These are phyloP conservation scores for Dorcus hopei DNA, from an alignment of 2,888 invertebrate genomes.

Conservation along the genomic window DNA sequence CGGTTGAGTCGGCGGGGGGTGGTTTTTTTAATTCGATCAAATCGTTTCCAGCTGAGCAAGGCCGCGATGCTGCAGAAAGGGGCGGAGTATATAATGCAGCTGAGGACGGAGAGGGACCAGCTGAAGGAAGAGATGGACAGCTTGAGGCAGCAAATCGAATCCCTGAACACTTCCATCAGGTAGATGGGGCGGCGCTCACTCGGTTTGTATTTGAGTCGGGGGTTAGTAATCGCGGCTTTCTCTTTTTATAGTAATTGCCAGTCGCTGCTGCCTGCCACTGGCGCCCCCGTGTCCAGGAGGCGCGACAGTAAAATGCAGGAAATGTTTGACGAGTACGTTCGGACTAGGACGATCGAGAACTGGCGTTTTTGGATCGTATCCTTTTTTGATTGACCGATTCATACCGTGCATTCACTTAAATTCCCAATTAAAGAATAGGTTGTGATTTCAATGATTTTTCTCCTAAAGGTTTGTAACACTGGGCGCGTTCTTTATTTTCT, in stretches of 20 bases:
- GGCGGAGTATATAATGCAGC: conserved; percentile 89
- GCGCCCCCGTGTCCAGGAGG: conserved; percentile 88
- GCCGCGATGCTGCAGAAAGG: conserved; percentile 96
- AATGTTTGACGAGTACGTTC: conserved; percentile 90
- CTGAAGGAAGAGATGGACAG: conserved; percentile 88
- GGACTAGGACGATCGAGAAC: conserved; percentile 79
- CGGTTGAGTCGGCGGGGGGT: neutral
- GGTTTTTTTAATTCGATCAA: neutral
- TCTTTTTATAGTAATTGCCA: conserved; percentile 78
- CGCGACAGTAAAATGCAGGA: conserved; percentile 88
- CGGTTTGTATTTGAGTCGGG: neutral
- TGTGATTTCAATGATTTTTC: too few relatives aligned
- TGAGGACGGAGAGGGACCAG: conserved; percentile 80
- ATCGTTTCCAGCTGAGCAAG: conserved; percentile 71
- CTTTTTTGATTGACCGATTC: conserved; percentile 48
- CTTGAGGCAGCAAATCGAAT: conserved; percentile 84
- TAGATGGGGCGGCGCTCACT: conserved; percentile 43
- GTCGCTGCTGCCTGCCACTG: conserved; percentile 90
- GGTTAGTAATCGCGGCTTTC: neutral
- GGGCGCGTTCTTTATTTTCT: too few relatives aligned
- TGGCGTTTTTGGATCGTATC: conserved; percentile 99
- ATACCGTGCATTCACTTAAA: too few relatives aligned
- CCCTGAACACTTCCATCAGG: conserved; percentile 88
- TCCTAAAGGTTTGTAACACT: too few relatives aligned
- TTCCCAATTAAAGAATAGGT: too few relatives aligned